These are phyloP conservation scores for Callionymus lyra DNA, from an alignment of 2,113 vertebrate genomes.

Conservation along the genomic window DNA sequence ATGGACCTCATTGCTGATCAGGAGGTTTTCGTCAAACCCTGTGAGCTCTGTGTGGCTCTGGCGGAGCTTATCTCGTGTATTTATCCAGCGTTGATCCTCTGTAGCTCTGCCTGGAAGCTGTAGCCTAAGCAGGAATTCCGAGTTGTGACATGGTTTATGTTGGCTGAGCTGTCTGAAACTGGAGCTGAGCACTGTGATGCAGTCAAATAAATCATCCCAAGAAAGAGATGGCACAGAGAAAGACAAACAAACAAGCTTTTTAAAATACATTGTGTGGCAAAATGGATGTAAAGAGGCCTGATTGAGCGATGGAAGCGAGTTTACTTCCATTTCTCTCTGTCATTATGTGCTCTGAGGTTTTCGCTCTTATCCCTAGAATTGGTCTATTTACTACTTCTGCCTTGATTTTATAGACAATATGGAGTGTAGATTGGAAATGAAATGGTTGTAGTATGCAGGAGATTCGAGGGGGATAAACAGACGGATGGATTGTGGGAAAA, in stretches of 20 bases:
- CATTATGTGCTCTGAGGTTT: conserved; percentile 58
- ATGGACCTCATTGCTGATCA: neutral
- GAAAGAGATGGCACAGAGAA: conserved; percentile 43
- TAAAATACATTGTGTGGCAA: conserved; percentile 36
- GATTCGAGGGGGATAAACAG: too few relatives aligned
- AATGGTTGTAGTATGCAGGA: too few relatives aligned
- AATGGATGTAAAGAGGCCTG: conserved; percentile 5
- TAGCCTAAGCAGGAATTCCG: conserved; percentile 54
- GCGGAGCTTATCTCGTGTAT: conserved; percentile 46
- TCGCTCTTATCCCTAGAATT: too few relatives aligned
- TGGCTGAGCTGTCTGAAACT: conserved; percentile 59
- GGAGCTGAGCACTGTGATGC: conserved; percentile 39
- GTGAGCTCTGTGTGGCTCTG: conserved; percentile 25
- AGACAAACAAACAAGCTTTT: conserved; percentile 62
- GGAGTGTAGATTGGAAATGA: too few relatives aligned
- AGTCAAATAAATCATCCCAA: conserved; percentile 61
- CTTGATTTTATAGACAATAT: too few relatives aligned
- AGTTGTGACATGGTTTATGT: conserved; percentile 65
- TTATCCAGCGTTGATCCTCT: conserved; percentile 52
- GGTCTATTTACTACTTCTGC: too few relatives aligned
- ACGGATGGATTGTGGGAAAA: too few relatives aligned
- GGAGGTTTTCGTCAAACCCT: conserved; percentile 16
- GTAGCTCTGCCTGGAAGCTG: conserved; percentile 56
- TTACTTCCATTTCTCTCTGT: conserved; percentile 33
- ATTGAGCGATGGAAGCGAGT: neutral